Evolutionary conservation across 1,140 invertebrate genomes (phyloP).

Genomic region (Fopius arisanus): DNA sequence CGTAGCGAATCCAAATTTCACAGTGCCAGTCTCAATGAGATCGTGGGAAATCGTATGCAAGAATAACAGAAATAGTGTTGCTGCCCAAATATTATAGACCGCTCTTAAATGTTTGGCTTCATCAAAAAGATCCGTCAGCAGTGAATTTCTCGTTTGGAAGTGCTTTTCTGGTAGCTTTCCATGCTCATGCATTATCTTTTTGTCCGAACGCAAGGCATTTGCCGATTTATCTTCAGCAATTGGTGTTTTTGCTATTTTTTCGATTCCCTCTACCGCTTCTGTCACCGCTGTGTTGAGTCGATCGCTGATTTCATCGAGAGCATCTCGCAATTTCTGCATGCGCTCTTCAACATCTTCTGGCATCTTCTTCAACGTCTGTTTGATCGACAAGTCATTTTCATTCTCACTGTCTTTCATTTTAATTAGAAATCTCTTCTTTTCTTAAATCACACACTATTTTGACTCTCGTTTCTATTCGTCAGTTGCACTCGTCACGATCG

Average conservation of each 20-base stretch:
- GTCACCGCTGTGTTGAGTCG: constrained; percentile 41
- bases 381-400: background rate
- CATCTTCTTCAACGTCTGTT: too few relatives aligned
- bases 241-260: background rate
- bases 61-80: background rate
- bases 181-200: background rate
- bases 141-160: background rate
- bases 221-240: background rate
- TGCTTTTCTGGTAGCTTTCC: background rate
- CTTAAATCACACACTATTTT: too few relatives aligned
- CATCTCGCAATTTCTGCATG: constrained; percentile 39
- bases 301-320: constrained; percentile 35
- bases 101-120: background rate
- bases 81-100: background rate
- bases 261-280: constrained; percentile 35
- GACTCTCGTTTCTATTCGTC: too few relatives aligned
- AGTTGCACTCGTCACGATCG: too few relatives aligned
- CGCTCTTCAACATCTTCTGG: too few relatives aligned
- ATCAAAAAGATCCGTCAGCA: background rate
- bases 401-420: too few relatives aligned
- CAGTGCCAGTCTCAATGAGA: background rate
- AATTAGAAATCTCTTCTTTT: too few relatives aligned
- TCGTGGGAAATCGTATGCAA: background rate
- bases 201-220: background rate
- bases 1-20: background rate